Conservation (phyloP, 2,797 vertebrate genomes). For the Etheostoma nigrum region DNA sequence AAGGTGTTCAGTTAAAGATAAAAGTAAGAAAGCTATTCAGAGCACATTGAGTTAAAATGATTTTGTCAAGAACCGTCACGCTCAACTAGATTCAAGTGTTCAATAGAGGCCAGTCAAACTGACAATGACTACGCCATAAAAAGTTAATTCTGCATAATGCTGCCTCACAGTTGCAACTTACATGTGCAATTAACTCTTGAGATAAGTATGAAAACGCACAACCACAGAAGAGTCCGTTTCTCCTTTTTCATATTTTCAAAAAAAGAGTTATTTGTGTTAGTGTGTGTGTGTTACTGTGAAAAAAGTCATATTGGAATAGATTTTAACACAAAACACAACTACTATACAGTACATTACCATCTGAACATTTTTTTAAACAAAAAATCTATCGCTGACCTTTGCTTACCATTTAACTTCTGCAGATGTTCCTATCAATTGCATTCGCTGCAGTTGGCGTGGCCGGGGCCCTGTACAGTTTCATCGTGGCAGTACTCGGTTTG, state of each 20-base stretch:
- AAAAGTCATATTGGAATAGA: not conserved
- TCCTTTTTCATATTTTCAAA: conserved; percentile 4
- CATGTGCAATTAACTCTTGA: not conserved
- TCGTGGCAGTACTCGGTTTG: conserved; percentile 75
- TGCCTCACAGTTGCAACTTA: conserved; percentile 25
- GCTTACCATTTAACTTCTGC: conserved; percentile 19
- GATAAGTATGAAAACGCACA: not conserved
- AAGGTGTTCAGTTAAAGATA: not conserved
- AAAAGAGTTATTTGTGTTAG: not conserved
- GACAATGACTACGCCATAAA: not conserved
- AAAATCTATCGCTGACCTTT: not conserved
- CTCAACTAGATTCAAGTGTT: not conserved
- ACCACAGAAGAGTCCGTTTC: not conserved
- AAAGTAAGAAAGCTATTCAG: not conserved
- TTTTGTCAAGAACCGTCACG: not conserved
- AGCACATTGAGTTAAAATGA: not conserved
- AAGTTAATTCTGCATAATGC: conserved; percentile 8
- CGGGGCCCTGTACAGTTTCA: conserved; percentile 81
- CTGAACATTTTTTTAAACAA: not conserved
- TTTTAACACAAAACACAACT: not conserved
- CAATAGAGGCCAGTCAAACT: not conserved
- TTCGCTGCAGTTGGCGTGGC: conserved; percentile 77
- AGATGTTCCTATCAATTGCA: conserved; percentile 86
- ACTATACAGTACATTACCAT: not conserved
- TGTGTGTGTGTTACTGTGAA: no score